Conservation (phyloP, 2,797 vertebrate species). For the Pterois miles region DNA sequence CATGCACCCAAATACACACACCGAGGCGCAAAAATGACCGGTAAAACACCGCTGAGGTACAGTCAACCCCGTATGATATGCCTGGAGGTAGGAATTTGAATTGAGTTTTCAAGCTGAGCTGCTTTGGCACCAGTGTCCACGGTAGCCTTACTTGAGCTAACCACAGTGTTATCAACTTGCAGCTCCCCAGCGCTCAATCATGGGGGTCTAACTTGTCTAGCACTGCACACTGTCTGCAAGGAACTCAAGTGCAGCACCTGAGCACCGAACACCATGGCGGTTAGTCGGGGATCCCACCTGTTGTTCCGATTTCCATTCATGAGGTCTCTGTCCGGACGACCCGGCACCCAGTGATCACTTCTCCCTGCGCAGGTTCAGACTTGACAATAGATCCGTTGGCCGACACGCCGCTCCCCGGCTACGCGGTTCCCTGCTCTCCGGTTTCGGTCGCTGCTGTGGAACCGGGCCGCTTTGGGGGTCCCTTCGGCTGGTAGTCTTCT, state of each 20-base stretch:
- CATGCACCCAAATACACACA: neutral
- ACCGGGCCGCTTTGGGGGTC: conserved; percentile 68
- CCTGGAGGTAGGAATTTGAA: neutral
- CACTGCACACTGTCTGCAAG: neutral
- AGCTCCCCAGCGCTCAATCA: too few species aligned
- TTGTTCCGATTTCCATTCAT: conserved; percentile 99
- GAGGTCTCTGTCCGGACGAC: conserved; percentile 87
- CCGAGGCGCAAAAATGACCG: neutral
- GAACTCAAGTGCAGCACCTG: conserved; percentile 29
- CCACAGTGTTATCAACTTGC: neutral
- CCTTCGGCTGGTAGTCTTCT: conserved; percentile 50
- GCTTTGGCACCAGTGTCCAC: neutral
- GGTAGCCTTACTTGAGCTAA: neutral
- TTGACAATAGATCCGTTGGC: neutral
- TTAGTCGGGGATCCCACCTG: conserved; percentile 82
- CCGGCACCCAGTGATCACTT: conserved; percentile 72
- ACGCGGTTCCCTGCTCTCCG: conserved; percentile 16
- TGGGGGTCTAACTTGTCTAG: neutral
- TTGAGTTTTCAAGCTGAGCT: neutral
- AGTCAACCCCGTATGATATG: neutral
- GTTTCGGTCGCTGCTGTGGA: conserved; percentile 53
- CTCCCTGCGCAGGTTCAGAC: conserved; percentile 20
- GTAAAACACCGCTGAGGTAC: neutral
- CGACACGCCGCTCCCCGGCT: conserved; percentile 6
- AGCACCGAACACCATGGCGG: conserved; percentile 18